Evolutionary conservation across 2,113 vertebrate species (phyloP).

Genomic region (Crocuta crocuta): DNA sequence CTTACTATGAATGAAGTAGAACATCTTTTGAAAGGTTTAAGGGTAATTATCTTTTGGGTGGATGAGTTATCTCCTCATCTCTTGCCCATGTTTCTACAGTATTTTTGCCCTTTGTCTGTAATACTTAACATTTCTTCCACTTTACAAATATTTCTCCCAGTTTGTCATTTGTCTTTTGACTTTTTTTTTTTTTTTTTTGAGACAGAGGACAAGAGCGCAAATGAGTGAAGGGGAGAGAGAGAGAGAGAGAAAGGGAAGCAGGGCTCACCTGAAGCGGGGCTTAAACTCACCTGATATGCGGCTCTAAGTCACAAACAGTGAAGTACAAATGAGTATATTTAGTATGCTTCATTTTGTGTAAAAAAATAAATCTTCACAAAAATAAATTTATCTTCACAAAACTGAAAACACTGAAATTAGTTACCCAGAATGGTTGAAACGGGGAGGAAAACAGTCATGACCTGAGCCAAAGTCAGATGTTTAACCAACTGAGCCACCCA

Average conservation of each 20-base stretch:
- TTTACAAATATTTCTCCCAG: neutral
- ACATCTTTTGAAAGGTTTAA: neutral
- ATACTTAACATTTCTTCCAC: neutral
- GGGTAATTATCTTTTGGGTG: neutral
- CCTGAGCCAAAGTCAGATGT: too few species aligned
- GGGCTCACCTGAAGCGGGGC: too few species aligned
- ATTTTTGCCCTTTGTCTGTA: neutral
- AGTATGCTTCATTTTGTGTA: neutral
- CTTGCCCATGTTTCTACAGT: neutral
- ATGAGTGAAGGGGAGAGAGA: too few species aligned
- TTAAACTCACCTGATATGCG: too few species aligned
- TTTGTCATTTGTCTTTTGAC: neutral
- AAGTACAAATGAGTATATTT: neutral
- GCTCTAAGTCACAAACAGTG: too few species aligned
- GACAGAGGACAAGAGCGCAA: too few species aligned
- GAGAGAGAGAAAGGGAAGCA: too few species aligned
- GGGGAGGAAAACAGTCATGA: neutral
- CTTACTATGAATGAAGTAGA: neutral
- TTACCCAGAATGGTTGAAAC: neutral
- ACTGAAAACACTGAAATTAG: neutral
- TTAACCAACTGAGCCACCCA: too few species aligned
- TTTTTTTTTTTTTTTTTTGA: neutral
- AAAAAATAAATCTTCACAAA: neutral
- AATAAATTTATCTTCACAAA: neutral
- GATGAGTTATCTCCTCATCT: neutral